Conservation (phyloP, 1,140 invertebrate genomes). For the Brachionus manjavacas region DNA sequence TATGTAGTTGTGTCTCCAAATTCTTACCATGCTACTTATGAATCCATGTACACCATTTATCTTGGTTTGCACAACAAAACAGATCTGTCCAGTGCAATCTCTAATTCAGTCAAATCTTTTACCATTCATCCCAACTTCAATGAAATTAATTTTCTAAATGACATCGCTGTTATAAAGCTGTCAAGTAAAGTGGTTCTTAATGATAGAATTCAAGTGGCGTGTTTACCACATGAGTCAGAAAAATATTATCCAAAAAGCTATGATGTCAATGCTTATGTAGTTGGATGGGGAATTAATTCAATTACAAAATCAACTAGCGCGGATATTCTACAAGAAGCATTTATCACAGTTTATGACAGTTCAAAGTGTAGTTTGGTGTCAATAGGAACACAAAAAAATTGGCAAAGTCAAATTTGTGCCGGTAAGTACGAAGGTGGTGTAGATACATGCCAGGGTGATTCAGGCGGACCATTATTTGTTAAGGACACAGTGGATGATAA, state of each 20-base stretch:
- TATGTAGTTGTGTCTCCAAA: background rate
- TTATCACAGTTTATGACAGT: background rate
- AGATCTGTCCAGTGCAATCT: background rate
- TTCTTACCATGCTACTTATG: background rate
- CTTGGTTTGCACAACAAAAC: conserved; percentile 5
- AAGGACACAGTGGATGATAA: background rate
- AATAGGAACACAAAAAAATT: background rate
- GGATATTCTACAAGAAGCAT: background rate
- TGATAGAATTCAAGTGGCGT: background rate
- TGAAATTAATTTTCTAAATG: background rate
- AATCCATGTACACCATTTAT: conserved; percentile 19
- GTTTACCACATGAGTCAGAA: background rate
- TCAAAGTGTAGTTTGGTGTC: background rate
- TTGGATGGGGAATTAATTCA: conserved; percentile 8
- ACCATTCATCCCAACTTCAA: background rate
- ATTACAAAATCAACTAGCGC: background rate
- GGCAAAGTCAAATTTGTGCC: conserved; percentile 36
- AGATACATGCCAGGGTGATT: conserved; percentile 39
- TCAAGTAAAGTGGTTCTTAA: background rate
- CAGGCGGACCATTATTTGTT: conserved; percentile 14
- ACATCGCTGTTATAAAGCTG: conserved; percentile 9
- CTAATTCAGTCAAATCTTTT: background rate
- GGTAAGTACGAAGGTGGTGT: background rate
- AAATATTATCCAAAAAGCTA: background rate
- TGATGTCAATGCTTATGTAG: background rate